Base-by-base conservation (phyloP, 2,888 invertebrate genomes). In the Yponomeuta cagnagella region DNA sequence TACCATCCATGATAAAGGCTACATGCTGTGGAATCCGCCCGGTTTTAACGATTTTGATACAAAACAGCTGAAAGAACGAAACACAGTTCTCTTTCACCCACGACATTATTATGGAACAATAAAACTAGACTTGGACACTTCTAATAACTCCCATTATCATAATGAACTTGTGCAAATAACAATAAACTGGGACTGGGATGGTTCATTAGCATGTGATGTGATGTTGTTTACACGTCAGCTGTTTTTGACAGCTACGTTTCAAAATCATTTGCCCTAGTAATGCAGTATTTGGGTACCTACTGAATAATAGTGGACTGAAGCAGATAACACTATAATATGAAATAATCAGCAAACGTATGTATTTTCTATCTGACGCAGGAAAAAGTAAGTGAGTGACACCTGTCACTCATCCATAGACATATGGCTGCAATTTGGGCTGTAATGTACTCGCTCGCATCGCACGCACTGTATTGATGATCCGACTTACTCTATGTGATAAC, bases 1-100 rank as follows among this genome's bases (percentile, higher is more conserved):
- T 99, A 8, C 99, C 99, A 89, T 99, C 99, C 99, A 99, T 99
- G 73, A 99, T 99, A 82, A 99, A 96, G 1, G 99, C 99, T 74
- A 99, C 93, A 87, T 99, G 99, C 74, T 94, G 94, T 0, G 99
- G 99, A 72, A 99, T 91, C 48, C 95, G 94, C 3, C 98, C 98
- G 63, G 95, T 94, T 86, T 95, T 96, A 33, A 98, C 89, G 10
- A 98, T 92, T 83, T 88, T 88, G 63, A 92, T 87, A 77, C 96
- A 96, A 70, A 97, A 88, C 70, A 93, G 92, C 90, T 98, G 97
- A 72, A 96, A 89, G 94, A 96, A 96, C 73, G 94, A 94, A 76
- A 96, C 93, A 73, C 95, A 93, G 75, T 94, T 94, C 74, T 97
- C 95, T 71, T 95, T 94, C 73, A 98, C 93, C 98, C 98, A 98